A percentile compares a stretch with the other conserved stretches of the same genome.
phyloP scores from a whole-genome alignment of 2,888 invertebrate genomes.

The Volucella zonaria region DNA sequence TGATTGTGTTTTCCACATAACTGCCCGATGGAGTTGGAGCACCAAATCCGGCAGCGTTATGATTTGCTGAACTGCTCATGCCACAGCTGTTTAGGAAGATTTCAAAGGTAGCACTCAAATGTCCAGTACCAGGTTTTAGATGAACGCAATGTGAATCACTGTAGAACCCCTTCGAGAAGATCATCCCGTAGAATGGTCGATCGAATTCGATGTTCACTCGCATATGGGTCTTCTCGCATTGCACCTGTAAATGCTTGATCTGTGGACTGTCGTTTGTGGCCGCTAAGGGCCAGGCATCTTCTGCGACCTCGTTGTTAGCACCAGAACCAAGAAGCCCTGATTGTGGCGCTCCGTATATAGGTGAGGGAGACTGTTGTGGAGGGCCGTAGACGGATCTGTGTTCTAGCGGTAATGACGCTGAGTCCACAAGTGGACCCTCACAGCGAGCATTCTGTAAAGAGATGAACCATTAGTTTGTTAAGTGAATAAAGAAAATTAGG shows the following conservation, averaged over 20 bases:
- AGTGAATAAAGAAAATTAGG: conserved; percentile 5
- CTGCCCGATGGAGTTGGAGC: conserved; percentile 95
- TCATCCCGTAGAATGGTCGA: conserved; percentile 97
- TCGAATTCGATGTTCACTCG: conserved; percentile 97
- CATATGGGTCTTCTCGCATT: conserved; percentile 98
- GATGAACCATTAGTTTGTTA: not conserved
- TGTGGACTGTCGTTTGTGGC: conserved; percentile 93
- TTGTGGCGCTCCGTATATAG: conserved; percentile 82
- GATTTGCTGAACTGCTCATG: conserved; percentile 96
- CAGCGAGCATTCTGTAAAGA: conserved; percentile 88
- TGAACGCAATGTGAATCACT: conserved; percentile 96
- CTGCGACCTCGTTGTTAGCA: conserved; percentile 84
- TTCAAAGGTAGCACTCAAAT: conserved; percentile 95
- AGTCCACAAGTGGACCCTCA: conserved; percentile 90
- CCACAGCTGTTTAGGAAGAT: conserved; percentile 96
- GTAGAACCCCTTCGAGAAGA: conserved; percentile 96
- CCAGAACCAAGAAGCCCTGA: conserved; percentile 78
- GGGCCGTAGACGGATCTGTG: conserved; percentile 91
- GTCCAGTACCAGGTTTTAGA: conserved; percentile 94
- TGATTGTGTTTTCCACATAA: conserved; percentile 96
- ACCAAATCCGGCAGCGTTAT: conserved; percentile 91
- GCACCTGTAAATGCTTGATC: conserved; percentile 96
- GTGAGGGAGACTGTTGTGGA: conserved; percentile 84
- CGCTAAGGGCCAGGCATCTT: conserved; percentile 94
- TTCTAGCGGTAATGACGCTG: conserved; percentile 91